Conservation (phyloP, 2,113 vertebrate species). For the Ptilonorhynchus violaceus region DNA sequence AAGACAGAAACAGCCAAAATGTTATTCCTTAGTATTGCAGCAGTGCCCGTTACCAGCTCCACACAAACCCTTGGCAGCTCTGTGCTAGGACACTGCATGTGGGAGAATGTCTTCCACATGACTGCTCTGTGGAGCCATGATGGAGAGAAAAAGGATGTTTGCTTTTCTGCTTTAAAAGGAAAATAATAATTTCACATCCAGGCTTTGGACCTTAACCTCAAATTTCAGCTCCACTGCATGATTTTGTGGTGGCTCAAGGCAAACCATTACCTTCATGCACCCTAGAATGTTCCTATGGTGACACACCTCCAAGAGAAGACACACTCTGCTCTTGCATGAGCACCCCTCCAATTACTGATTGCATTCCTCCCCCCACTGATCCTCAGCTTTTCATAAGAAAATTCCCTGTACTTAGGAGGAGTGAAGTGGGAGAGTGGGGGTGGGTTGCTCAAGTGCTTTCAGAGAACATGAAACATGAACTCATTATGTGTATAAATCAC, state of each 20-base stretch:
- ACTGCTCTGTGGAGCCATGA: background rate
- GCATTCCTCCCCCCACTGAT: background rate
- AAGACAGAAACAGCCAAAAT: background rate
- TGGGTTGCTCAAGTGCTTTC: background rate
- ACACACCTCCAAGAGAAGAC: background rate
- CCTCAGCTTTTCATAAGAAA: background rate
- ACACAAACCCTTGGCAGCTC: background rate
- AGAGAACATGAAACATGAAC: background rate
- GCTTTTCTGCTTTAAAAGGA: background rate
- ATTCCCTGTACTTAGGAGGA: background rate
- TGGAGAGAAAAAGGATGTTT: background rate
- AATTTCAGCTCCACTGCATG: background rate
- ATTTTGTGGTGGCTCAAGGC: background rate
- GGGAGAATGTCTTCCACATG: background rate
- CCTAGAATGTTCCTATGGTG: background rate
- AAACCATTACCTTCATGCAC: background rate
- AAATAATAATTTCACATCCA: background rate
- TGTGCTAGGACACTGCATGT: rapidly evolving
- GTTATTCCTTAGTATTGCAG: background rate
- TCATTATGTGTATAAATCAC: background rate
- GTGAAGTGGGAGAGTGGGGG: background rate
- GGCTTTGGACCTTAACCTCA: background rate
- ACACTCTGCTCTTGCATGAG: background rate
- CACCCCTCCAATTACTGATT: background rate
- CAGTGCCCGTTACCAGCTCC: background rate